Evolutionary conservation across 2,888 invertebrate genomes (phyloP), one percentile per base, ranked within the genome.

Genomic region (Cataglyphis cursor): DNA sequence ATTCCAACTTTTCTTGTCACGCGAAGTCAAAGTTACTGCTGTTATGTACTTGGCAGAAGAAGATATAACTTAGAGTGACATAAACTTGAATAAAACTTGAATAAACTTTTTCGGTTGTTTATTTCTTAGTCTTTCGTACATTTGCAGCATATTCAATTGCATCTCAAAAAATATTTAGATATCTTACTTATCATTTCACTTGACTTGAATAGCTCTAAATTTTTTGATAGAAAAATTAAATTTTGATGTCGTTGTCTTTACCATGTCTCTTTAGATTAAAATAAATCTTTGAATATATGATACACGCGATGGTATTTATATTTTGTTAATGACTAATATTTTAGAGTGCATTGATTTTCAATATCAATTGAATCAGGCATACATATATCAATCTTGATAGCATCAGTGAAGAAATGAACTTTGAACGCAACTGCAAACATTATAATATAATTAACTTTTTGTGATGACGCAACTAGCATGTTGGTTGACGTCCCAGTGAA

Each of bases 151-250:
- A 12, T 64, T 64, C 18, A 24, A 15, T 38, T 35, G 18, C 15
- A 18, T 35, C 9, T 62, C 61, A 31, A 6, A 44, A 44, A 24
- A 61, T 18, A 8, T 15, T 28, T n/a, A 18, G 0, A 18, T 21
- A 18, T 24, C 6, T 24, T 28, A 61, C 3, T 21, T 5, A 0
- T n/a, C n/a, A 61, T 15, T 61, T 44, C 18, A 4, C 21, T 15
- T 74, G 44, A 62, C 5, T 74, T 31, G 10, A 62, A 74, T 18
- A 62, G 15, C 31, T 48, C 0, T 73, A 73, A 61, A 59, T 44
- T 21, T 74, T 15, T 57, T 38, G 21, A 48, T 66, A 18, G 28
- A 24, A 28, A 18, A 5, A 12, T 4, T 31, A 35, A 51, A 24
- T 64, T 64, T 48, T 64, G 18, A 12, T 21, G 4, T 9, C 10